Percentiles rank a stretch among this genome's conserved stretches.
Conservation (phyloP, 2,113 vertebrate species). For the Poeciliopsis prolifica region DNA sequence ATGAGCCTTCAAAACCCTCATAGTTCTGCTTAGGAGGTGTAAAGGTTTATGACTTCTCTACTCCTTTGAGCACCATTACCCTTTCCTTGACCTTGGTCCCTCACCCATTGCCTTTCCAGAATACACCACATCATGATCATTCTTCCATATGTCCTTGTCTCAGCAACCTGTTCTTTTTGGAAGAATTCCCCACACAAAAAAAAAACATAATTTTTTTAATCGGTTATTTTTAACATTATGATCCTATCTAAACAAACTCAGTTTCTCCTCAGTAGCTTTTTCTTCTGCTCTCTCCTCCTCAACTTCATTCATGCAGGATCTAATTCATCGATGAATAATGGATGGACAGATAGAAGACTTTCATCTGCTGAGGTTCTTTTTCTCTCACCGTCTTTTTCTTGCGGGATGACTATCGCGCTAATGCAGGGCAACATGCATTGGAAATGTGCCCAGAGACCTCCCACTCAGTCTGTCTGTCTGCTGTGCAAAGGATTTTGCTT, state of each 20-base stretch:
- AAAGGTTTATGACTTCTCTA: constrained; percentile 34
- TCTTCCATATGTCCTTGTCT: neutral
- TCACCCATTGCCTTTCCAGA: neutral
- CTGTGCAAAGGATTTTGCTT: constrained; percentile 62
- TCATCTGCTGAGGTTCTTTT: constrained; percentile 68
- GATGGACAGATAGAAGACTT: constrained; percentile 75
- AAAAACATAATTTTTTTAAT: constrained; percentile 32
- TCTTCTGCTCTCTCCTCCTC: constrained; percentile 29
- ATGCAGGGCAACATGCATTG: constrained; percentile 77
- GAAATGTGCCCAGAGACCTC: constrained; percentile 84
- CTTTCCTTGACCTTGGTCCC: constrained; percentile 46
- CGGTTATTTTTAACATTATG: constrained; percentile 28
- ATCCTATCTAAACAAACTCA: constrained; percentile 10
- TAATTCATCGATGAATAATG: constrained; percentile 84
- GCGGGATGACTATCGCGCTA: constrained; percentile 69
- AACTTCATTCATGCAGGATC: constrained; percentile 72
- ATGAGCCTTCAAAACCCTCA: constrained; percentile 11
- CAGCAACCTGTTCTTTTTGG: neutral
- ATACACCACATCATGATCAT: constrained; percentile 13
- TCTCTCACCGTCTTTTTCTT: constrained; percentile 59
- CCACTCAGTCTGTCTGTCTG: constrained; percentile 83
- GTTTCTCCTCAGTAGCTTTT: constrained; percentile 34
- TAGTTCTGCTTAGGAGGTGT: constrained; percentile 28
- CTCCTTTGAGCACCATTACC: constrained; percentile 40
- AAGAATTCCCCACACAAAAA: constrained; percentile 46